Conservation (phyloP, 1,140 invertebrate genomes). For the Olivierus martensii region DNA sequence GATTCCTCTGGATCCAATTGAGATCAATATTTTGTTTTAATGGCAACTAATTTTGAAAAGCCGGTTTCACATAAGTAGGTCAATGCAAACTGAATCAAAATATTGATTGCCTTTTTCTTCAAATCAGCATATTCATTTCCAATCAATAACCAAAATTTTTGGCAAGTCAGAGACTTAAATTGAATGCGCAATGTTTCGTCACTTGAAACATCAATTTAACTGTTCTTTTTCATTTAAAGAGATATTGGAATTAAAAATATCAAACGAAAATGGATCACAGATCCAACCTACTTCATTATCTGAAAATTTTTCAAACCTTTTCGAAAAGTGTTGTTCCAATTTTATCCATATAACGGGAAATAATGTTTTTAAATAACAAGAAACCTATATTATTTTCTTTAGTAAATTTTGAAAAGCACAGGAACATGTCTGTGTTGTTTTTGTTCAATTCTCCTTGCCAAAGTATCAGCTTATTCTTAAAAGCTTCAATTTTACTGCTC, state of each 20-base stretch:
- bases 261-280: too few species aligned
- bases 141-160: slow-evolving; percentile 34
- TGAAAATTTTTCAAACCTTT: slow-evolving; percentile 3
- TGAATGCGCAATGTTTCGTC: not conserved
- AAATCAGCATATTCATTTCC: slow-evolving; percentile 49
- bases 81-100: slow-evolving; percentile 3
- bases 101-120: slow-evolving; percentile 31
- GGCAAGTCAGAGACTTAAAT: slow-evolving; percentile 2
- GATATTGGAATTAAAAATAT: slow-evolving; percentile 6
- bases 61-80: slow-evolving; percentile 1
- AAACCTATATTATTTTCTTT: not conserved
- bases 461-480: not conserved
- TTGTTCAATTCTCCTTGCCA: not conserved
- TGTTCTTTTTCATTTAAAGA: slow-evolving; percentile 6
- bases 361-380: slow-evolving; percentile 1
- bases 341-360: slow-evolving; percentile 24
- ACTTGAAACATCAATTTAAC: slow-evolving; percentile 4
- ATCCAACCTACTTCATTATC: slow-evolving; percentile 1
- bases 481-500: not conserved
- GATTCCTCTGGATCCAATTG: not conserved
- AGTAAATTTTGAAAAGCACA: slow-evolving; percentile 51
- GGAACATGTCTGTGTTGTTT: not conserved
- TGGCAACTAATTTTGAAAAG: slow-evolving; percentile 1
- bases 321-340: slow-evolving; percentile 27
- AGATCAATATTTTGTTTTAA: slow-evolving; percentile 6